Conservation (phyloP, 2,888 invertebrate species). For the Omphaloscelis lunosa region DNA sequence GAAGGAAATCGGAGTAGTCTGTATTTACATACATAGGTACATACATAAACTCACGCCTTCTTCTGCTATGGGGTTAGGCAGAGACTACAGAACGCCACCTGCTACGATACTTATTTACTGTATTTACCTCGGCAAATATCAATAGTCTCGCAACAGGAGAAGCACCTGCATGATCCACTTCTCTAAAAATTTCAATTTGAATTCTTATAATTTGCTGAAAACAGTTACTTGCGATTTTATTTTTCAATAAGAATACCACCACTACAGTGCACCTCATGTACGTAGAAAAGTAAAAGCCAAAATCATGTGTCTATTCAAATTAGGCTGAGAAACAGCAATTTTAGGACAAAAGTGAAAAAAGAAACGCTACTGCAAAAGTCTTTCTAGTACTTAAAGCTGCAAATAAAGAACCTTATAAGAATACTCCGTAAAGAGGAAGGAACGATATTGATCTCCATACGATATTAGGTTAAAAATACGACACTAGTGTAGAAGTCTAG, state of each 20-base stretch:
- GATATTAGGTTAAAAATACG: not conserved
- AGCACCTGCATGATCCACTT: not conserved
- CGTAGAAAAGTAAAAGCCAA: no score
- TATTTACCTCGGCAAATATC: not conserved
- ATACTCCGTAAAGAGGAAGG: not conserved
- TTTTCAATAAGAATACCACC: no score
- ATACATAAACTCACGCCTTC: not conserved
- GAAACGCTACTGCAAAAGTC: not conserved
- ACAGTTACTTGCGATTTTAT: no score
- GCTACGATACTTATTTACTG: not conserved
- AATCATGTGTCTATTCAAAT: not conserved
- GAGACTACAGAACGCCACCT: not conserved
- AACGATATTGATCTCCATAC: not conserved
- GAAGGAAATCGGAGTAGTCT: not conserved
- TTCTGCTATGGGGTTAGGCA: not conserved
- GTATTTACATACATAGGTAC: not conserved
- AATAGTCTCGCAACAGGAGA: not conserved
- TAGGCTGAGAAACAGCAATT: not conserved
- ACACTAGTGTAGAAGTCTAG: not conserved
- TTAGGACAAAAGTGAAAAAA: not conserved
- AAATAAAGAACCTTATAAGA: not conserved
- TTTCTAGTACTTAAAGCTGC: not conserved
- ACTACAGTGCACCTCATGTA: no score
- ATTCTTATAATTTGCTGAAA: no score
- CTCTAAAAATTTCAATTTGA: no score